Evolutionary conservation across 2,113 vertebrate species (phyloP), one percentile per base, ranked within the genome.

Genomic region (Phainopepla nitens): DNA sequence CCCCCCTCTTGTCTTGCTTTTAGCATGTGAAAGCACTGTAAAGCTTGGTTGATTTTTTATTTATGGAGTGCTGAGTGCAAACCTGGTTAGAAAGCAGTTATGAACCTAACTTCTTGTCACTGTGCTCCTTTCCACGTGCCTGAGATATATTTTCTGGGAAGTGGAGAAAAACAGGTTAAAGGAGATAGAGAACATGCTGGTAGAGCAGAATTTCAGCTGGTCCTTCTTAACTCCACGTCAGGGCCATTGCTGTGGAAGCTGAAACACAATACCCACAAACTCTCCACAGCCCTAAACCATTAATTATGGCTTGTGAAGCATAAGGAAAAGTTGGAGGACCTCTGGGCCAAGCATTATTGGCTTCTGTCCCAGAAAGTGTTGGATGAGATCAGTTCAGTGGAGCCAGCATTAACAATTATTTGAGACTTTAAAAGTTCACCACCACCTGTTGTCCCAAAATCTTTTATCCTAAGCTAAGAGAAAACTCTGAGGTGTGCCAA

Each of bases 291-390:
- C 35, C 72, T 88, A 86, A 95, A 56, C 92, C 90, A 95, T 97
- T 95, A 95, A 96, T 95, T 96, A 96, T 27, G 60, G 88, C 56
- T 89, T 81, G 88, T 71, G 90, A 95, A 96, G 96, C 94, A 93
- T 88, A 90, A 96, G 90, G 72, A 92, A 92, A 96, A 94, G 79
- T 41, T 93, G 90, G 79, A 96, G 71, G 82, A 91, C 68, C 85
- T 70, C 79, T 93, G 90, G 90, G 95, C 92, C 95, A 94, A 94
- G 90, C 10, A 5, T 64, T 87, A 42, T 35, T 96, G 96, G 96
- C 96, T 94, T 68, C 64, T 83, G 41, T 95, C 96, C 96, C 94
- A 94, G 96, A 95, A 94, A 96, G 31, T 39, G 82, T 11, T 95
- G 80, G 93, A 94, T 86, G 88, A 90, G 92, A 93, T 94, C 88